phyloP scores from a whole-genome alignment of 2,888 invertebrate species.

The Calameuta idolon region DNA sequence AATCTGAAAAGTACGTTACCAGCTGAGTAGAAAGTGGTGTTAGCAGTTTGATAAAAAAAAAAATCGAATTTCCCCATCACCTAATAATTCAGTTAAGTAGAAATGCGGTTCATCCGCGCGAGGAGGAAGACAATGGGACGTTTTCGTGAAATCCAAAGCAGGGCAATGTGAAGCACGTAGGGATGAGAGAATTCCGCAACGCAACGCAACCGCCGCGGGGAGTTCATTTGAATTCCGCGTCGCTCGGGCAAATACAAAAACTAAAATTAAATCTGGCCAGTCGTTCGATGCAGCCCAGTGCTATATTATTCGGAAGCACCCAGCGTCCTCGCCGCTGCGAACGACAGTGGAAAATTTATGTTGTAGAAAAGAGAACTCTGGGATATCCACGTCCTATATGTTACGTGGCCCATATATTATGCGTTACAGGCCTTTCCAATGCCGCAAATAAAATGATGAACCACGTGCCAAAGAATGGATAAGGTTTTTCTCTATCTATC shows the following conservation, averaged over 20 bases:
- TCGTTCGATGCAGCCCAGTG: slow-evolving; percentile 27
- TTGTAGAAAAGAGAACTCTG: slow-evolving; percentile 21
- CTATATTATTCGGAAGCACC: slow-evolving; percentile 38
- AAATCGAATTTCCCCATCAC: too few species aligned
- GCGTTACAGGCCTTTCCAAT: too few species aligned
- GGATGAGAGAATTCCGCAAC: too few species aligned
- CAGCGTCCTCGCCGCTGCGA: slow-evolving; percentile 31
- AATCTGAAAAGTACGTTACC: too few species aligned
- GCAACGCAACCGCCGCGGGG: slow-evolving; percentile 15
- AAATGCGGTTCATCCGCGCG: too few species aligned
- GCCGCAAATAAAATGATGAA: too few species aligned
- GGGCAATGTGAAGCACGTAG: not conserved
- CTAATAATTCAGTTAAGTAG: too few species aligned
- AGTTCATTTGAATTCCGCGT: slow-evolving; percentile 41
- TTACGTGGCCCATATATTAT: too few species aligned
- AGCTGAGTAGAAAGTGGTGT: too few species aligned
- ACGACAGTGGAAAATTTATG: slow-evolving; percentile 41
- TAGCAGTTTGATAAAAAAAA: too few species aligned
- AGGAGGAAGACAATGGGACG: not conserved
- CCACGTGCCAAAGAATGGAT: too few species aligned
- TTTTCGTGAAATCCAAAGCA: not conserved
- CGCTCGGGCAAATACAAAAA: slow-evolving; percentile 23
- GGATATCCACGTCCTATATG: too few species aligned
- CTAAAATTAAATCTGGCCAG: slow-evolving; percentile 48
- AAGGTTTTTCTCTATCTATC: not conserved